A percentile compares a stretch with the other conserved stretches of the same genome.
Evolutionary conservation across 1,140 invertebrate species (phyloP).

Genomic region (Diabrotica undecimpunctata): DNA sequence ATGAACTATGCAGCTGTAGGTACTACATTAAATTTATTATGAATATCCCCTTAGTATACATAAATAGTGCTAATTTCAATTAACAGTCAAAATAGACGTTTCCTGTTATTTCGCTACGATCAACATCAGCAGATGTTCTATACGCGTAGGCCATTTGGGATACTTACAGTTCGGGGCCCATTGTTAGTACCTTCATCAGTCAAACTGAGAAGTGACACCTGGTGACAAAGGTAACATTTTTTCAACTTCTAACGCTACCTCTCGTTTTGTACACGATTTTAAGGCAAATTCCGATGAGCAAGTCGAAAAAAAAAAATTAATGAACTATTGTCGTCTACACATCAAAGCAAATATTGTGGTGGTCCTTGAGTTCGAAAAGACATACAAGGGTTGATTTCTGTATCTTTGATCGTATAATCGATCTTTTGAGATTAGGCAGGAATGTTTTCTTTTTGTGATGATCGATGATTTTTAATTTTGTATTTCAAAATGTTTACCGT

Average conservation of each 20-base stretch:
- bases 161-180: neutral
- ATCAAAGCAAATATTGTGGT: constrained; percentile 3
- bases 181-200: neutral
- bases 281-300: neutral
- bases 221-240: constrained; percentile 1
- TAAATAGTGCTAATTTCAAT: too few species aligned
- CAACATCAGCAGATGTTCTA: neutral
- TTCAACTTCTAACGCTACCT: constrained; percentile 3
- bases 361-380: neutral
- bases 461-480: neutral
- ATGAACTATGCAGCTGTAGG: too few species aligned
- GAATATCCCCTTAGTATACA: too few species aligned
- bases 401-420: neutral
- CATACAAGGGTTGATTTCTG: neutral
- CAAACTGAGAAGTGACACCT: neutral
- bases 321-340: neutral
- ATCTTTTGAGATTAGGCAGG: too few species aligned
- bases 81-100: too few species aligned
- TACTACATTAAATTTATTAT: too few species aligned
- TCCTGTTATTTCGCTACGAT: too few species aligned
- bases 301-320: constrained; percentile 1
- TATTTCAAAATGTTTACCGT: neutral
- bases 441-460: neutral
- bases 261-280: neutral
- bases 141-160: neutral